phyloP scores from a whole-genome alignment of 2,113 vertebrate species.

The Pangasianodon gigas region DNA sequence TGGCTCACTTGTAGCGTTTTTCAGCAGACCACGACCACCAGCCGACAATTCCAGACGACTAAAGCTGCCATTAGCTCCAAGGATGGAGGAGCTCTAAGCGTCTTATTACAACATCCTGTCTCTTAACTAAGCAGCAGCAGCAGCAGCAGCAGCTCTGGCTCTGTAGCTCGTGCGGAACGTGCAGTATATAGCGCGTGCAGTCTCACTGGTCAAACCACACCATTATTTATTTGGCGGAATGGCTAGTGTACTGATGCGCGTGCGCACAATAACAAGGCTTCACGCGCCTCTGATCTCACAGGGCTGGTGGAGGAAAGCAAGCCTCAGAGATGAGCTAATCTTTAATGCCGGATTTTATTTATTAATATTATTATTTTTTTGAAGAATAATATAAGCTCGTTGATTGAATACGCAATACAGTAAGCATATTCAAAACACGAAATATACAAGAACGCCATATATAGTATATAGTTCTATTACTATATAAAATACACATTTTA shows the following conservation, averaged over 20 bases:
- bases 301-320: not conserved
- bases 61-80: constrained; percentile 69
- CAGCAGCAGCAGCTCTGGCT: not conserved
- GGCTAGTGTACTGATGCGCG: constrained; percentile 34
- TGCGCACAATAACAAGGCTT: constrained; percentile 26
- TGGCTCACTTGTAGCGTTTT: constrained; percentile 46
- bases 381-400: not conserved
- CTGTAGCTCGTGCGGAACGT: not conserved
- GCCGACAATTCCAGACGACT: constrained; percentile 41
- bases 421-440: not conserved
- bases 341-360: not conserved
- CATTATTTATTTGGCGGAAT: constrained; percentile 13
- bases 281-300: constrained; percentile 21
- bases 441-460: not conserved
- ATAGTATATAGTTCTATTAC: no score
- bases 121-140: not conserved
- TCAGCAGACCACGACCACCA: constrained; percentile 45
- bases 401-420: not conserved
- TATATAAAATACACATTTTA: no score
- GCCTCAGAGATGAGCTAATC: not conserved
- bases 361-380: not conserved
- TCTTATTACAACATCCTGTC: not conserved
- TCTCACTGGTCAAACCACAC: not conserved
- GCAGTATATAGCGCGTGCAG: not conserved
- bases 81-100: constrained; percentile 18